Percentiles rank a stretch among this genome's conserved stretches.
Conservation (phyloP, 2,888 invertebrate species). For the Caenorhabditis sp. region DNA sequence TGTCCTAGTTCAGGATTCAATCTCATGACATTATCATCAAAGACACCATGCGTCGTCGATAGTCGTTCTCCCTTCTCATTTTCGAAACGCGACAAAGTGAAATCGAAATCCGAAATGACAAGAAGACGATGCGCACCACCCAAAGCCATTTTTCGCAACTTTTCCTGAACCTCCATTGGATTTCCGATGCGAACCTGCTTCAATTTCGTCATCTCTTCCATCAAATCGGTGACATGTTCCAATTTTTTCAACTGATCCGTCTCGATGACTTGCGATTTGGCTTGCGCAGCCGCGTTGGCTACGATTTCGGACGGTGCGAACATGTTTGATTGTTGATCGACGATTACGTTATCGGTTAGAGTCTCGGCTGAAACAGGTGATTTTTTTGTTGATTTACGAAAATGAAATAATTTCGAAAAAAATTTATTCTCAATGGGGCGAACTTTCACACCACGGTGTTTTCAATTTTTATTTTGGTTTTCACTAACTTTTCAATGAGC, state of each 20-base stretch:
- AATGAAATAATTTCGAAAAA: no score
- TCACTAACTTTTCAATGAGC: neutral
- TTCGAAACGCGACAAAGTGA: conserved; percentile 61
- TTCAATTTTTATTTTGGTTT: neutral
- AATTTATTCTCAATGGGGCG: no score
- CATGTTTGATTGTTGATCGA: conserved; percentile 28
- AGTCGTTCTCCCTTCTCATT: conserved; percentile 61
- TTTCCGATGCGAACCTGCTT: conserved; percentile 46
- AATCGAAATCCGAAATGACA: conserved; percentile 68
- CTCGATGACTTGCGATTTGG: conserved; percentile 15
- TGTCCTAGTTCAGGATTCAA: conserved; percentile 54
- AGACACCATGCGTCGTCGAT: conserved; percentile 68
- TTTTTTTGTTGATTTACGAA: no score
- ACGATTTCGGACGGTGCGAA: conserved; percentile 35
- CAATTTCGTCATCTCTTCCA: conserved; percentile 19
- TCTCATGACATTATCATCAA: conserved; percentile 59
- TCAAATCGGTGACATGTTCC: conserved; percentile 38
- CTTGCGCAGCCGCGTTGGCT: conserved; percentile 24
- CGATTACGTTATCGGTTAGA: conserved; percentile 26
- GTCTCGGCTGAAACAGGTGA: conserved; percentile 36
- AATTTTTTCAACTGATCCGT: conserved; percentile 14
- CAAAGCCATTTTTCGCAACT: conserved; percentile 48
- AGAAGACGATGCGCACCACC: conserved; percentile 51
- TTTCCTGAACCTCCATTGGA: conserved; percentile 42
- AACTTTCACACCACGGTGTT: neutral